Base-by-base conservation (phyloP, 2,888 invertebrate genomes). In the Dryobota labecula region DNA sequence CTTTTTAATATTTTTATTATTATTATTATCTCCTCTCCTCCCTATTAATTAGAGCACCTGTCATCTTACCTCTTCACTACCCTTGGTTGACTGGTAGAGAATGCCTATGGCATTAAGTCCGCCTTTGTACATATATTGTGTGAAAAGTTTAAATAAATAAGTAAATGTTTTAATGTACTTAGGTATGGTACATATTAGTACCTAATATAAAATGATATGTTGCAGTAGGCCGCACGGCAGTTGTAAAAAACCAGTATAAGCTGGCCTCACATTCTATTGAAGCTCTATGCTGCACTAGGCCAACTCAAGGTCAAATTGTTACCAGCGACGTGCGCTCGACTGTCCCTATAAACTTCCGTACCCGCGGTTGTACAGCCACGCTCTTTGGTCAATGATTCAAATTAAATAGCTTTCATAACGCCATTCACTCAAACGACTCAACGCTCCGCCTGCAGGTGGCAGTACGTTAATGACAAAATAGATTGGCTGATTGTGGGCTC, bases 371-470 rank as follows among this genome's bases (percentile, higher is more conserved):
- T 65, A 51, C 27, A 43, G 18, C 27, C 43, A 45, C 18, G 18
- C 30, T 6, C 20, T 27, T 45, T 58, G 15, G 30, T 45, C 45
- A 62, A 30, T 64, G 47, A 61, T 56, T 36, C 41, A 56, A 61
- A 68, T 49, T 30, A 24, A 67, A 43, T 18, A 47, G 41, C 51
- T 70, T 75, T 30, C 58, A 51, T n/a, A 63, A 20, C 38, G 43
- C 15, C n/a, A 47, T 24, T 47, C 33, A 57, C 7, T 69, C 57
- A 24, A 30, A 9, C 30, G 56, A 6, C 24, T 38, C 53, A 49
- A 54, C 49, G 49, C 54, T n/a, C 11, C 33, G 38, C 15, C 61
- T 77, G 77, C 13, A 15, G n/a, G 13, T 24, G 72, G 65, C 77
- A 61, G 38, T 13, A 8, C 53, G 62, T 27, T 38, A 49, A 33